These are phyloP conservation scores for Melanargia galathea DNA, from an alignment of 2,888 invertebrate genomes.

Conservation along the genomic window DNA sequence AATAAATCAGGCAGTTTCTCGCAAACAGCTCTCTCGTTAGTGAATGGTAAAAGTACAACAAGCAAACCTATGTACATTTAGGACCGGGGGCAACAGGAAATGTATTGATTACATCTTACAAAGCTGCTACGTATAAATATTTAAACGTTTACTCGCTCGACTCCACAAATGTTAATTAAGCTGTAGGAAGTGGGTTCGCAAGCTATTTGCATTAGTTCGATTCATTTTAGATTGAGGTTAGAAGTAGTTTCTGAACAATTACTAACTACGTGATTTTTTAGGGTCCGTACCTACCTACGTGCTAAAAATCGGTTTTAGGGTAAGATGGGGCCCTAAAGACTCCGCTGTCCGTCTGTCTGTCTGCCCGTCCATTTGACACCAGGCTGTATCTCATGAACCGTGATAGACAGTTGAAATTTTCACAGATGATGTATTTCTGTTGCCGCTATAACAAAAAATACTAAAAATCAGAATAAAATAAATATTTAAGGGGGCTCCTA, in stretches of 20 bases:
- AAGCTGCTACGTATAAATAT: conserved; percentile 29
- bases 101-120: conserved; percentile 22
- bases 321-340: no score
- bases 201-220: conserved; percentile 34
- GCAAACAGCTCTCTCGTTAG: conserved; percentile 2
- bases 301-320: no score
- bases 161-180: conserved; percentile 37
- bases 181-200: conserved; percentile 31
- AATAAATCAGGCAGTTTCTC: background rate
- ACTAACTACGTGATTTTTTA: conserved; percentile 19
- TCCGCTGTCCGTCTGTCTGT: no score
- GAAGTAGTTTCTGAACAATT: conserved; percentile 21
- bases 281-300: no score
- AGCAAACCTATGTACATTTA: no score
- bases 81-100: conserved; percentile 12
- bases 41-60: background rate
- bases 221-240: conserved; percentile 28
- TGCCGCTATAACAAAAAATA: no score
- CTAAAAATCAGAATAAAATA: no score
- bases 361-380: no score
- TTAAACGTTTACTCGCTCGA: conserved; percentile 29
- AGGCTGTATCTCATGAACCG: no score
- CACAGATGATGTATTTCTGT: no score
- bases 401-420: no score
- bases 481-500: no score